Conservation (phyloP, 1,140 invertebrate genomes). For the Aleiodes sp. region DNA sequence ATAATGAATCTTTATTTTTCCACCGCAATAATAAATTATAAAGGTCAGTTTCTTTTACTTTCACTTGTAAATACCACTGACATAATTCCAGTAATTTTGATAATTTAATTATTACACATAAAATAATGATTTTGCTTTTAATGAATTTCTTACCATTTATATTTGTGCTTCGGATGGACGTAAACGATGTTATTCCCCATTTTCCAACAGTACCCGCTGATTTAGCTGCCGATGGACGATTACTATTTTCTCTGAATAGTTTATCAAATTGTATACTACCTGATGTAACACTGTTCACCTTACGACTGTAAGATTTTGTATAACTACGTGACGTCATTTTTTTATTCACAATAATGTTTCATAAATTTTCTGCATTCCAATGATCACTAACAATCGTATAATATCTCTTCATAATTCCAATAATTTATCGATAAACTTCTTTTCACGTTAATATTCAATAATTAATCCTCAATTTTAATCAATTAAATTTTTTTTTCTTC, state of each 20-base stretch:
- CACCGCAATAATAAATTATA: too few relatives aligned
- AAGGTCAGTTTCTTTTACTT: neutral
- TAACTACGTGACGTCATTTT: slow-evolving; percentile 69
- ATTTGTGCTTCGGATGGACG: slow-evolving; percentile 82
- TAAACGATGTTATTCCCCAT: slow-evolving; percentile 94
- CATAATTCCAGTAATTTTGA: too few relatives aligned
- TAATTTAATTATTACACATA: slow-evolving; percentile 3
- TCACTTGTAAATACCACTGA: too few relatives aligned
- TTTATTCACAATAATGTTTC: slow-evolving; percentile 29
- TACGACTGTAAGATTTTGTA: slow-evolving; percentile 69
- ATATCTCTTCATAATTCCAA: slow-evolving; percentile 44
- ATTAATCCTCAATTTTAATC: slow-evolving; percentile 15
- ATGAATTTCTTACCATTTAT: slow-evolving; percentile 77
- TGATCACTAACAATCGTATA: slow-evolving; percentile 37
- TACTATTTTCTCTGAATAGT: slow-evolving; percentile 86
- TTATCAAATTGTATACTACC: slow-evolving; percentile 79
- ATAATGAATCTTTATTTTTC: too few relatives aligned
- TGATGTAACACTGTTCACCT: slow-evolving; percentile 64
- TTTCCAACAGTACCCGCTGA: slow-evolving; percentile 90
- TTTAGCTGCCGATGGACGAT: slow-evolving; percentile 85
- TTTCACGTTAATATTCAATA: neutral
- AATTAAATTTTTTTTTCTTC: too few relatives aligned
- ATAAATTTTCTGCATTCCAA: slow-evolving; percentile 47
- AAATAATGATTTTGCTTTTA: too few relatives aligned
- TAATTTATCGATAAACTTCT: neutral